Base-by-base conservation (phyloP, 2,113 vertebrate species). In the Antigone vipio region DNA sequence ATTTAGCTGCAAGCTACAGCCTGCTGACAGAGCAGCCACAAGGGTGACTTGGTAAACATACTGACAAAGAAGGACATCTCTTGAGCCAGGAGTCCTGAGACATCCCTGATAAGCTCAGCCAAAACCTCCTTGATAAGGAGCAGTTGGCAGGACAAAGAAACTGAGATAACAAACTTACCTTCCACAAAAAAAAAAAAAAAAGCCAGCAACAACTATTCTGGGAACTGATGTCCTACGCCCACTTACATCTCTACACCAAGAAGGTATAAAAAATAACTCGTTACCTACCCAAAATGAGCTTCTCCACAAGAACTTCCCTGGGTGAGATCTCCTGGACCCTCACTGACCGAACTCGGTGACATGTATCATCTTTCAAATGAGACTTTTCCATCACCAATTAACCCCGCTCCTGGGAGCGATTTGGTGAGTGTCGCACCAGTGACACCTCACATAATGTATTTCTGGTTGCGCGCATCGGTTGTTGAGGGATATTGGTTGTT, bases 311-410 rank as follows among this genome's bases (percentile, higher is more conserved):
- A 77, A 18, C 19, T 66, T 71, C 52, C 22, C 40, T 6, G 5
- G 0, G 20, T 3, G 52, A 38, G 22, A 49, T 11, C 45, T 68
- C 26, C 35, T 21, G 23, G 35, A 73, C 58, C 58, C 32, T 53
- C 9, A 8, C 35, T 21, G 13, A 23, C 52, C 2, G 7, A 42
- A 58, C 34, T 58, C 2, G 2, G 66, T 34, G 55, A 69, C 66
- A 34, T 2, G 11, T 29, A 59, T 34, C 66, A 69, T 27, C 23
- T 40, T 50, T 50, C 55, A 50, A 83, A 18, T 16, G 29, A 69
- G 12, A 49, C n/a, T 40, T 53, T 26, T 34, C n/a, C 6, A 20
- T 60, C 35, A 6, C 44, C 1, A 1, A 22, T 5, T 12, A 2
- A 22, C 11, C 23, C 14, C 23, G 0, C 13, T 82, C 64, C 44